A percentile compares a stretch with the other conserved stretches of the same genome.
Evolutionary conservation across 2,113 vertebrate genomes (phyloP).

Genomic region (Gnathonemus echidnorhynchus): DNA sequence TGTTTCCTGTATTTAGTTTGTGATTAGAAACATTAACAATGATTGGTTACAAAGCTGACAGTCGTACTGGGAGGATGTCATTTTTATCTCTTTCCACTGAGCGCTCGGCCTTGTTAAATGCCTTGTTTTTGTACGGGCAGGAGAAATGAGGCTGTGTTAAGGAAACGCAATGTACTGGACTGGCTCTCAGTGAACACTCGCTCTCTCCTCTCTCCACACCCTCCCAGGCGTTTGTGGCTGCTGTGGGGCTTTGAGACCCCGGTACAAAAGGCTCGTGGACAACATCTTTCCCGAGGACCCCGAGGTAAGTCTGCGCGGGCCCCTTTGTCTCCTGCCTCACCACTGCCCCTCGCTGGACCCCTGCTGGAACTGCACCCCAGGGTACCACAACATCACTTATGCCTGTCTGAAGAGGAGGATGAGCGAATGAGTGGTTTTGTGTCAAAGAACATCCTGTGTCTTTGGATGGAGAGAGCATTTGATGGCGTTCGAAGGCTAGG

Average conservation of each 20-base stretch:
- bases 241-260: conserved; percentile 86
- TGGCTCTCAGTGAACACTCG: background rate
- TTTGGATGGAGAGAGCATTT: background rate
- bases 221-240: conserved; percentile 85
- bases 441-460: background rate
- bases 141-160: background rate
- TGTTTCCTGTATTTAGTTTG: background rate
- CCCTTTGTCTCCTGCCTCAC: background rate
- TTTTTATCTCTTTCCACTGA: background rate
- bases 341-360: background rate
- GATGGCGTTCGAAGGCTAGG: background rate
- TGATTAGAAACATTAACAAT: background rate
- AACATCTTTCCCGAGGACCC: conserved; percentile 97
- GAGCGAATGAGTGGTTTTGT: background rate
- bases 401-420: background rate
- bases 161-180: background rate
- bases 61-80: background rate
- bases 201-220: conserved; percentile 21
- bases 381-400: background rate
- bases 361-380: background rate
- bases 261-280: conserved; percentile 93
- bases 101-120: background rate
- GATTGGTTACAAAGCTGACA: background rate
- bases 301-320: conserved; percentile 62
- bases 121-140: background rate